phyloP scores from a whole-genome alignment of 2,113 vertebrate species.

The Pseudorectes ferrugineus region DNA sequence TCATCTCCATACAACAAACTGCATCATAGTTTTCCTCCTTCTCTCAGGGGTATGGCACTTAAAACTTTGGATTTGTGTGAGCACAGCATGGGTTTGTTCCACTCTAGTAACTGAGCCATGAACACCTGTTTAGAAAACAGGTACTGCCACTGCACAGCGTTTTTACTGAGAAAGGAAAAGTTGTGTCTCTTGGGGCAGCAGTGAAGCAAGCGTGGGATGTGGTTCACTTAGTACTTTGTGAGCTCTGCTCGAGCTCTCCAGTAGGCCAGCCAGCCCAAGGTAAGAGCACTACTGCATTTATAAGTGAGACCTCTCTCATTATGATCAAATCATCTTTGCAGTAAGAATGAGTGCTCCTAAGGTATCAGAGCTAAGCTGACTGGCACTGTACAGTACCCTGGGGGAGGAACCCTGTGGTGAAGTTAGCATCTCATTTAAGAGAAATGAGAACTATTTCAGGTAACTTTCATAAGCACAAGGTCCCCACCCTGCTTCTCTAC shows the following conservation, averaged over 20 bases:
- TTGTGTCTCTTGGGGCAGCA: not conserved
- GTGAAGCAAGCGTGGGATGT: not conserved
- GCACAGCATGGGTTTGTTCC: not conserved
- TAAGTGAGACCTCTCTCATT: not conserved
- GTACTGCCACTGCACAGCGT: not conserved
- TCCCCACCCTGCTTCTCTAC: not conserved
- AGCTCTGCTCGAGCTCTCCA: not conserved
- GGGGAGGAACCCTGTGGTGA: not conserved
- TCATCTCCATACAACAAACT: not conserved
- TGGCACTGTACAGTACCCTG: not conserved
- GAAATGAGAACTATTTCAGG: not conserved
- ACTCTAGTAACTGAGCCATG: not conserved
- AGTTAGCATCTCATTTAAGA: not conserved
- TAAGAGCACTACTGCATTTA: not conserved
- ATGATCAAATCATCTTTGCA: not conserved
- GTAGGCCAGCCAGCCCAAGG: not conserved
- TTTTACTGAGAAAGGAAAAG: not conserved
- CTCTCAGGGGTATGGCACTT: not conserved
- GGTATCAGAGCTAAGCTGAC: not conserved
- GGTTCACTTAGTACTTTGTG: not conserved
- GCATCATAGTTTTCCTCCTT: not conserved
- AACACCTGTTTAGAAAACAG: not conserved
- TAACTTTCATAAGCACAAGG: not conserved
- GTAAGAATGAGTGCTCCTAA: rapidly evolving
- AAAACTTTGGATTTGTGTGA: not conserved